Base-by-base conservation (phyloP, 2,797 vertebrate genomes). In the Borostomias antarcticus region DNA sequence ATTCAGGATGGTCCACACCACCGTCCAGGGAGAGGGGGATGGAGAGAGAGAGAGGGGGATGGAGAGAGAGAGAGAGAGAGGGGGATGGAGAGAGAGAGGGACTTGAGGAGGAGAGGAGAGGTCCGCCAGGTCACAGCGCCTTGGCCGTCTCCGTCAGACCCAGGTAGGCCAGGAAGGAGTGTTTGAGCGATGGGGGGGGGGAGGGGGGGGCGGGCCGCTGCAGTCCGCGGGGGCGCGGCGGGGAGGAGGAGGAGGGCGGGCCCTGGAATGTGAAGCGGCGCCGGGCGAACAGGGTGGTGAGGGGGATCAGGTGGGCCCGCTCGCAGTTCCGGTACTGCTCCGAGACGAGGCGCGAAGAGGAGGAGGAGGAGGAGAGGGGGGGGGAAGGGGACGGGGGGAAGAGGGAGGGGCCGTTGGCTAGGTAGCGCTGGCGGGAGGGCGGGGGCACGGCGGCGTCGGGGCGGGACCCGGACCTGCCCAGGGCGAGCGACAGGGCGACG, bases 121-220 rank as follows among this genome's bases (percentile, higher is more conserved):
- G 50, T 58, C 60, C 21, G 81, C 71, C 67, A 68, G 83, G 85
- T 96, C 92, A 98, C 88, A 96, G 93, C 89, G 96, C 95, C 91
- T 97, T 94, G 84, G 95, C 95, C 92, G 94, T 93, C 90, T 98
- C 94, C 87, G 93, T 94, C 74, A 98, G 92, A 92, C 98, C 98
- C 80, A 99, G 96, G 85, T 98, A 98, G 87, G 97, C 96, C 65
- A 98, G 92, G 92, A 99, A 99, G 93, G 96, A 98, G 96, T 96
- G 97, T 93, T 99, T 99, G 77, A 95, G 94, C 58, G 97, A 95
- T 64, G 91, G 77, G 88, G 94, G 90, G 70, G 92, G 92, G 74
- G 85, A 85, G 0, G 90, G 88, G 45, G 33, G 57, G 82, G 93
- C 85, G 82, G 84, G 90, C 77, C 88, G 92, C 0, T 90, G 91